Evolutionary conservation across 2,888 invertebrate genomes (phyloP), one percentile per base, ranked within the genome.

Genomic region (Coremacera marginata): DNA sequence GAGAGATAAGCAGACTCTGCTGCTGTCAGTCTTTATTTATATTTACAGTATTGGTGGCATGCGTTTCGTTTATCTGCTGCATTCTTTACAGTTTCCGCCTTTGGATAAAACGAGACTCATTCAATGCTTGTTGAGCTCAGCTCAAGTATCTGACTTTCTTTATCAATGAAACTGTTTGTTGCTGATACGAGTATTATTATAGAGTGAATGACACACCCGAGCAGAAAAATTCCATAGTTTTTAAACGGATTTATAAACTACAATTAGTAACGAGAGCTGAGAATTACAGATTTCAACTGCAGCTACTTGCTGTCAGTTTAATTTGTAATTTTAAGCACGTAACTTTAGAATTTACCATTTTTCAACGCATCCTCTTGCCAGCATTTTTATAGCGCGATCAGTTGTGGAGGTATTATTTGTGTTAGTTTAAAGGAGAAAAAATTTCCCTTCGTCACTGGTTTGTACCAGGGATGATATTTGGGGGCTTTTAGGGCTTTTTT

Each of bases 311-410:
- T 60, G 1, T 3, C 44, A 44, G 37, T 27, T 27, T 5, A 34
- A 51, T 68, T 68, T 52, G 49, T 25, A 68, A 68, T 68, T 68
- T 51, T 68, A 51, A 68, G 25, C 51, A 51, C 68, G 68, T 68
- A 62, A 7, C 60, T 16, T 16, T 34, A 63, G 63, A 14, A 63
- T 27, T 27, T 14, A 63, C 0, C 1, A 34, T 34, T 63, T 16
- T 63, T 19, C 3, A 14, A 16, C 19, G n/a, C 63, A 63, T 44
- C 44, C 1, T 11, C 11, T 44, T n/a, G 63, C 63, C 34, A 49
- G 49, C 68, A 68, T 16, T 67, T 67, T 5, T 57, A 4, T n/a
- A 19, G 68, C 11, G 62, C 19, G 16, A 62, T 27, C 27, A 62
- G 2, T 31, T 27, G n/a, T n/a, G n/a, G 8, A 16, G 19, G 22